These are phyloP conservation scores for Melipona bicolor DNA, from an alignment of 2,888 invertebrate genomes.

Conservation along the genomic window DNA sequence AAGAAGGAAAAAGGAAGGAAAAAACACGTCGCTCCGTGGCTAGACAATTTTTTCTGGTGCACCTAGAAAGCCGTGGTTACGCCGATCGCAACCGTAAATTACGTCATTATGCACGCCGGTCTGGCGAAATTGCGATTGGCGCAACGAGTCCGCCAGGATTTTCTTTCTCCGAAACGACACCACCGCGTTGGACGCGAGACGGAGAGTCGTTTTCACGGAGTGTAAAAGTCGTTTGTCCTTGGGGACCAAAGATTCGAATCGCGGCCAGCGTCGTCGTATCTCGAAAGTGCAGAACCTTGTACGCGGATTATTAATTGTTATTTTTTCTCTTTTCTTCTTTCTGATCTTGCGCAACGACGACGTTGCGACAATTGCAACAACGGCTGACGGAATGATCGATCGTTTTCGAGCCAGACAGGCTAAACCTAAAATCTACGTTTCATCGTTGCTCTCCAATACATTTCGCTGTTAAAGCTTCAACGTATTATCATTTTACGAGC, in stretches of 20 bases:
- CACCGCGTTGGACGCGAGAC: too few relatives aligned
- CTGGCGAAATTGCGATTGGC: constrained; percentile 19
- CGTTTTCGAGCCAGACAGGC: background rate
- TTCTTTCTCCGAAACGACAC: constrained; percentile 29
- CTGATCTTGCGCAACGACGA: constrained; percentile 32
- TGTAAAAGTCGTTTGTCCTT: constrained; percentile 57
- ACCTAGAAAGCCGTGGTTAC: constrained; percentile 14
- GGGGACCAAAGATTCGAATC: constrained; percentile 57
- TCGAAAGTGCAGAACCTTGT: constrained; percentile 48
- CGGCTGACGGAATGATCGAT: background rate
- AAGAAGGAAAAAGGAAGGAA: too few relatives aligned
- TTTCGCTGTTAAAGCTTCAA: too few relatives aligned
- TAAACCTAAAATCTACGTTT: background rate
- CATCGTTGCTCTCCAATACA: too few relatives aligned
- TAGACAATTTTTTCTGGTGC: constrained; percentile 5
- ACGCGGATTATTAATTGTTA: constrained; percentile 62
- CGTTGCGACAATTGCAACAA: constrained; percentile 7
- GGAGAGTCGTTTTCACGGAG: background rate
- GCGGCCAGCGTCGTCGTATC: constrained; percentile 6
- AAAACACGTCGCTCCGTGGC: background rate
- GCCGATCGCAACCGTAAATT: constrained; percentile 49
- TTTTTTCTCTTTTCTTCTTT: constrained; percentile 25
- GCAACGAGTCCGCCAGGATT: constrained; percentile 32
- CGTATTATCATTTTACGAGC: background rate
- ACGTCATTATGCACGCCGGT: constrained; percentile 38